Conservation (phyloP, 2,888 invertebrate genomes). For the Autographa pulchrina region DNA sequence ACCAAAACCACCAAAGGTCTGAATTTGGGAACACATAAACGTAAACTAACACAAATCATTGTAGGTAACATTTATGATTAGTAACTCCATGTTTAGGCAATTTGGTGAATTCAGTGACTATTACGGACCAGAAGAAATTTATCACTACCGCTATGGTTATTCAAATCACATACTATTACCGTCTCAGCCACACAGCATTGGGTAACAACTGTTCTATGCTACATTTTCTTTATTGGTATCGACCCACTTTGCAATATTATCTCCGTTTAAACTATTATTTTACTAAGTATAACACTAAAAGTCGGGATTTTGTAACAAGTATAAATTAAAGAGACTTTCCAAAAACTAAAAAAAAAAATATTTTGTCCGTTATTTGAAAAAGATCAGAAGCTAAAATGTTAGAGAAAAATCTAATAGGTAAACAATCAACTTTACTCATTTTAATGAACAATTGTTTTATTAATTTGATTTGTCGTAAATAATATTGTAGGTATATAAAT, state of each 20-base stretch:
- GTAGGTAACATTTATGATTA: conserved; percentile 37
- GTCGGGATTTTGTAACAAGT: too few species aligned
- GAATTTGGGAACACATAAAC: background rate
- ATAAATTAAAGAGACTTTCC: too few species aligned
- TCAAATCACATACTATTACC: conserved; percentile 73
- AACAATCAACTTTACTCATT: too few species aligned
- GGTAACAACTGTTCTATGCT: conserved; percentile 64
- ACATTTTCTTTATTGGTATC: conserved; percentile 56
- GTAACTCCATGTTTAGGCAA: conserved; percentile 55
- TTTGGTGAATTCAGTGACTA: conserved; percentile 61
- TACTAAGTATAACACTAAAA: background rate
- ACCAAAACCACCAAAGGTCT: too few species aligned
- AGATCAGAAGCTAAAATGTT: too few species aligned
- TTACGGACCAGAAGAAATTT: conserved; percentile 67
- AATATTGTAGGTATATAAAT: background rate
- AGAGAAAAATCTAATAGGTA: too few species aligned
- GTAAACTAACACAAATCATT: background rate
- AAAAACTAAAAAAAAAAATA: too few species aligned
- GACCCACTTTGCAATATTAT: conserved; percentile 17
- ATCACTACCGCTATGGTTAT: conserved; percentile 70
- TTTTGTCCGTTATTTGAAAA: too few species aligned
- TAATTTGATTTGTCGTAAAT: too few species aligned
- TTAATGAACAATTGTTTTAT: too few species aligned
- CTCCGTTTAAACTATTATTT: background rate
- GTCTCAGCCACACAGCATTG: conserved; percentile 58